Evolutionary conservation across 2,888 invertebrate genomes (phyloP).

Genomic region (Thymelicus lineola): DNA sequence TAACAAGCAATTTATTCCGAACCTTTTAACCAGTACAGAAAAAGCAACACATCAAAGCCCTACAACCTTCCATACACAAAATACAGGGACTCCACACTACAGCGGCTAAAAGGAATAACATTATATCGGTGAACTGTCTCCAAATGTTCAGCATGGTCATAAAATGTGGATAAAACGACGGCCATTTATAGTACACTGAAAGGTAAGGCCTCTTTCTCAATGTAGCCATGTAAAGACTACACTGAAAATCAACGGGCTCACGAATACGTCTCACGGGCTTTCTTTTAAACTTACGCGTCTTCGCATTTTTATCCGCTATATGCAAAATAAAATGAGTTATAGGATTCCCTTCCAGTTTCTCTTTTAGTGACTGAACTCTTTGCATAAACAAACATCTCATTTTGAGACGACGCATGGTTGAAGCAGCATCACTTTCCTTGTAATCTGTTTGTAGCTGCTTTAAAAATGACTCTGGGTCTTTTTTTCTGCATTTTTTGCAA

Average conservation of each 20-base stretch:
- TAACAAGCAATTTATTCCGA: slow-evolving; percentile 25
- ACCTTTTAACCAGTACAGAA: slow-evolving; percentile 52
- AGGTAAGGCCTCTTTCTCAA: slow-evolving; percentile 56
- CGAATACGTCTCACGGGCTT: slow-evolving; percentile 38
- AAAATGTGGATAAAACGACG: slow-evolving; percentile 64
- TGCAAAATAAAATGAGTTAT: slow-evolving; percentile 48
- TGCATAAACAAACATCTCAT: slow-evolving; percentile 44
- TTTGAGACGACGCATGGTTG: slow-evolving; percentile 48
- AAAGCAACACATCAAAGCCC: slow-evolving; percentile 55
- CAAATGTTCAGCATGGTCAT: slow-evolving; percentile 52
- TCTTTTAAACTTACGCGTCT: slow-evolving; percentile 41
- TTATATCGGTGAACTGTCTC: slow-evolving; percentile 55
- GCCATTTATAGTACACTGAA: slow-evolving; percentile 54
- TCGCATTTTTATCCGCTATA: slow-evolving; percentile 47
- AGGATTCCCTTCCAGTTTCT: slow-evolving; percentile 45
- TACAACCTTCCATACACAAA: slow-evolving; percentile 55
- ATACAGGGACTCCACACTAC: slow-evolving; percentile 68
- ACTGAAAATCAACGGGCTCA: slow-evolving; percentile 46
- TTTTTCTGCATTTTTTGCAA: slow-evolving; percentile 37
- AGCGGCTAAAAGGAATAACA: slow-evolving; percentile 59
- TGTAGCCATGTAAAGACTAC: slow-evolving; percentile 58
- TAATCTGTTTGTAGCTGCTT: slow-evolving; percentile 40
- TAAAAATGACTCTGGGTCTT: slow-evolving; percentile 43
- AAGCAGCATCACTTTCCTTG: slow-evolving; percentile 42
- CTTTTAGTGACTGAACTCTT: slow-evolving; percentile 37